Conservation (phyloP, 2,797 vertebrate genomes). For the Enteromius anoplus region DNA sequence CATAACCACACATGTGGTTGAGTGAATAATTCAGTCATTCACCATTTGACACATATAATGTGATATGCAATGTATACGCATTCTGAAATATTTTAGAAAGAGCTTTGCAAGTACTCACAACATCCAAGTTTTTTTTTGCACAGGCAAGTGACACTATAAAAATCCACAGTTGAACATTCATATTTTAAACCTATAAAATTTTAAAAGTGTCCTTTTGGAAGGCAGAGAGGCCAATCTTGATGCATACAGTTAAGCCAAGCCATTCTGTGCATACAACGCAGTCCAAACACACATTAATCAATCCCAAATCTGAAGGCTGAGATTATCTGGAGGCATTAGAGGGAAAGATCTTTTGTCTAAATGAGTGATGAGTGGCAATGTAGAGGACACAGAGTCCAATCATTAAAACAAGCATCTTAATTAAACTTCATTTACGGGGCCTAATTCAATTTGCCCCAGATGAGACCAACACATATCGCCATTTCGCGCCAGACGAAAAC, state of each 20-base stretch:
- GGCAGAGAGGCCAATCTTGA: neutral
- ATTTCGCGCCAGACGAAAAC: constrained; percentile 44
- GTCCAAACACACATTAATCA: constrained; percentile 22
- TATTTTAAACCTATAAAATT: neutral
- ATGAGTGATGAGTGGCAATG: constrained; percentile 51
- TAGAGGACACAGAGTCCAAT: constrained; percentile 62
- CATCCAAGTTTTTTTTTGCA: neutral
- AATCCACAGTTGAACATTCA: neutral
- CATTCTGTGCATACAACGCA: constrained; percentile 23
- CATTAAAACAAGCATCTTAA: constrained; percentile 66
- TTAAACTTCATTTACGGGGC: constrained; percentile 66
- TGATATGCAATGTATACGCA: neutral
- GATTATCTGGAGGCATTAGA: constrained; percentile 37
- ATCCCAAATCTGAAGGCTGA: constrained; percentile 21
- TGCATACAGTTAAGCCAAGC: constrained; percentile 19
- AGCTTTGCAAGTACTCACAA: neutral
- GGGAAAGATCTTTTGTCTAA: constrained; percentile 39
- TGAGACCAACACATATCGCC: constrained; percentile 48
- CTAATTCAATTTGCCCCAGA: constrained; percentile 66
- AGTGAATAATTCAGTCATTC: neutral
- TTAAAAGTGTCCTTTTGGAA: neutral
- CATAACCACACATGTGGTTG: neutral
- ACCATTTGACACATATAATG: neutral
- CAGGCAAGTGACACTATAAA: neutral
- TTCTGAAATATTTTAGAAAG: neutral